These are phyloP conservation scores for Salpingus planirostris DNA, from an alignment of 2,888 invertebrate genomes.

Conservation along the genomic window DNA sequence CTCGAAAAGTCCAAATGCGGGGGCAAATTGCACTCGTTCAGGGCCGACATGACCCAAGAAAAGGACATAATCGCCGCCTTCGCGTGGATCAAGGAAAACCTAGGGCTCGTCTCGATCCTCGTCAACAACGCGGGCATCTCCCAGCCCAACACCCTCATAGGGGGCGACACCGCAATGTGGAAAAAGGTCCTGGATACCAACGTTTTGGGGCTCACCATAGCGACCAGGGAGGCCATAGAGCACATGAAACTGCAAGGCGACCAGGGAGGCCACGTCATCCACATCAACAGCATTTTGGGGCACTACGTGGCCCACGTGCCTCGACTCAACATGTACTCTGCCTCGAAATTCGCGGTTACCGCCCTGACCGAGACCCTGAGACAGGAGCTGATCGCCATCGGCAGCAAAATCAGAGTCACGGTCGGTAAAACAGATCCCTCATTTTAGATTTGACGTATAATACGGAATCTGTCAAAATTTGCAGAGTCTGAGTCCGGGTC, in stretches of 20 bases:
- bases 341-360: conserved; percentile 32
- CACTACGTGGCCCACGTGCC: conserved; percentile 23
- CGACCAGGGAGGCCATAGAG: conserved; percentile 23
- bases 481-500: conserved; percentile 25
- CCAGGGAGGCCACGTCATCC: conserved; percentile 23
- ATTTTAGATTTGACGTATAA: too few relatives aligned
- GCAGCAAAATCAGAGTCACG: conserved; percentile 30
- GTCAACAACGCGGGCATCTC: conserved; percentile 25
- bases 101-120: conserved; percentile 19
- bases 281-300: conserved; percentile 25
- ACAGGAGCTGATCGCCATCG: conserved; percentile 31
- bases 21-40: background rate
- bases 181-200: conserved; percentile 21
- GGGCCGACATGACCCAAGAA: background rate
- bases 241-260: conserved; percentile 20
- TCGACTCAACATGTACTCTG: conserved; percentile 25
- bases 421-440: too few relatives aligned
- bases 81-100: background rate
- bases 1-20: background rate
- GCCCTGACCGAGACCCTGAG: conserved; percentile 35
- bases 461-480: conserved; percentile 8
- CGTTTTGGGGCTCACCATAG: conserved; percentile 21
- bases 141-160: conserved; percentile 15
- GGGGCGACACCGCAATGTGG: conserved; percentile 23
- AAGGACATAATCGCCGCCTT: background rate